Base-by-base conservation (phyloP, 2,113 vertebrate genomes). In the Ovis aries region DNA sequence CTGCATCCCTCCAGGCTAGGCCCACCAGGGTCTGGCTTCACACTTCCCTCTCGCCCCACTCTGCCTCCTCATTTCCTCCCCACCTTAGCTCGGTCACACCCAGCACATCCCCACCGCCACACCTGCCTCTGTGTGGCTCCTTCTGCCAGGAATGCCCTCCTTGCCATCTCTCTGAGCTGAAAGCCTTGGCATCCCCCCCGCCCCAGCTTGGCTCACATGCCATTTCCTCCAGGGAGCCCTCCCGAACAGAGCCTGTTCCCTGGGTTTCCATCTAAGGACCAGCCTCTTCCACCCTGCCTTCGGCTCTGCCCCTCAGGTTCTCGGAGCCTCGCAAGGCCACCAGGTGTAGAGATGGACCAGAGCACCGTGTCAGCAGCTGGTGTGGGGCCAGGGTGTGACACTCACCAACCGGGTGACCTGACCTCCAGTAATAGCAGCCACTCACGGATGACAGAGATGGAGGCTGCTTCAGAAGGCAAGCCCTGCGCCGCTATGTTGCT, bases 401-500 rank as follows among this genome's bases (percentile, higher is more conserved):
- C 52, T 9, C 23, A 9, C 25, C 29, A 6, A 23, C 48, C 0
- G 3, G 31, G 74, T 21, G 25, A 52, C 0, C 3, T 21, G 6
- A 17, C 36, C 53, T 60, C 43, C 62, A 3, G 0, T 25, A 13
- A 53, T 3, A 14, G 27, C 62, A 36, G 1, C 11, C 25, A 36
- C 8, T 48, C 14, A 33, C 2, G 5, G 45, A 52, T 21, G 78
- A 2, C 93, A 83, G 33, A 15, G 6, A 3, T 14, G 12, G 15
- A 25, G 52, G 48, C 62, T 16, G 62, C 12, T 15, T 45, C 62
- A 29, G 77, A 43, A 50, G 62, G 16, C 10, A 25, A 59, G 23
- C 83, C 33, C 48, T 5, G 64, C 33, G 1, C 64, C 27, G 0
- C 2, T 45, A 1, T 0, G 0, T 14, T 6, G 1, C 45, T 48